A percentile compares a stretch with the other conserved stretches of the same genome.
Conservation (phyloP, 2,888 invertebrate genomes). For the Diplazon laetatorius region DNA sequence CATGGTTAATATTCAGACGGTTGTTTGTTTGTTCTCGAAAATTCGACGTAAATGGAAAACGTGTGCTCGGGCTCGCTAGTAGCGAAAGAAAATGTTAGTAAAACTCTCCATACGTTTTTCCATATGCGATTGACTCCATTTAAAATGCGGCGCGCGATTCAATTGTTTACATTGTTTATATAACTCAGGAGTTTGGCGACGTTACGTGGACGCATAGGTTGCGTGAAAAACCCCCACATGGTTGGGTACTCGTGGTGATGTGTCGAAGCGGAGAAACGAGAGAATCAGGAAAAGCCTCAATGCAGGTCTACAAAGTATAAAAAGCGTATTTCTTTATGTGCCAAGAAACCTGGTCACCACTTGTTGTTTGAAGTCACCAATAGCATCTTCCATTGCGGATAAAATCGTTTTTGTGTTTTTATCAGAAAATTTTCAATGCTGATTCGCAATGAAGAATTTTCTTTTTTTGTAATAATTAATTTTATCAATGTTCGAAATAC, state of each 20-base stretch:
- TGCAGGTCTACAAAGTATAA: not conserved
- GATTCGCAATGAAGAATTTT: too few species aligned
- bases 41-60: conserved; percentile 34
- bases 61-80: not conserved
- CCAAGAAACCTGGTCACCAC: too few species aligned
- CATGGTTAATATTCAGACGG: conserved; percentile 18
- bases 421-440: too few species aligned
- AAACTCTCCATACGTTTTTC: not conserved
- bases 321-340: too few species aligned
- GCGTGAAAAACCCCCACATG: not conserved
- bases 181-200: conserved; percentile 7
- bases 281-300: not conserved
- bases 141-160: conserved; percentile 22
- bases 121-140: conserved; percentile 15
- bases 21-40: conserved; percentile 29
- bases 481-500: too few species aligned
- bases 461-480: too few species aligned
- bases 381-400: too few species aligned
- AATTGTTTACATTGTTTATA: conserved; percentile 45
- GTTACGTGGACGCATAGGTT: not conserved
- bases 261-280: not conserved
- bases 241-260: not conserved
- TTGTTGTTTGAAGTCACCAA: too few species aligned
- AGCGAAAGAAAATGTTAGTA: not conserved
- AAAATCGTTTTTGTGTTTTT: too few species aligned